A percentile compares a stretch with the other conserved stretches of the same genome.
Conservation (phyloP, 2,113 vertebrate genomes). For the Dasyornis broadbenti region DNA sequence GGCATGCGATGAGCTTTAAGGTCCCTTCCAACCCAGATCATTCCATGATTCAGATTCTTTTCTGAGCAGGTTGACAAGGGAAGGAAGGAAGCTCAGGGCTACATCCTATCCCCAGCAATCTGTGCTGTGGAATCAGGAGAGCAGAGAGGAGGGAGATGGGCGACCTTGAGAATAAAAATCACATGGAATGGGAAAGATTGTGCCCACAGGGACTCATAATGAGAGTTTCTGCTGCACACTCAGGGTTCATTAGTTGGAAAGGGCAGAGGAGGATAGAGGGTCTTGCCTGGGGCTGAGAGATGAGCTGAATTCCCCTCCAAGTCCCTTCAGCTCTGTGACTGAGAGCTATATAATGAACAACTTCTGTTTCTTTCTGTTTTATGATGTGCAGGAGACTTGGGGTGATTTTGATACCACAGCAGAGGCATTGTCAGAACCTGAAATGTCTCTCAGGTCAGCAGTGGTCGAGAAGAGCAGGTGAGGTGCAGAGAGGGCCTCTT, state of each 20-base stretch:
- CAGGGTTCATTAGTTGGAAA: not conserved
- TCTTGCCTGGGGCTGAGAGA: not conserved
- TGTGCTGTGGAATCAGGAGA: not conserved
- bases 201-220: not conserved
- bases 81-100: not conserved
- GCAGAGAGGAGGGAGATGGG: not conserved
- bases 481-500: not conserved
- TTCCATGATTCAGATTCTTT: not conserved
- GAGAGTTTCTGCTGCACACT: not conserved
- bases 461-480: rapidly evolving
- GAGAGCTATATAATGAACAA: not conserved
- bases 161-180: not conserved
- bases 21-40: not conserved
- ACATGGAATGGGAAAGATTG: not conserved
- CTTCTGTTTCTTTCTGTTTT: not conserved
- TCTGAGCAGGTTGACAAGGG: not conserved
- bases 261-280: not conserved
- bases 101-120: rapidly evolving
- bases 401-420: not conserved
- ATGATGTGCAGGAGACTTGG: not conserved
- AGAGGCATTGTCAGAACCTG: not conserved
- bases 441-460: not conserved
- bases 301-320: not conserved
- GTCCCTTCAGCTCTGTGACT: not conserved
- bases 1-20: not conserved